Evolutionary conservation across 2,888 invertebrate species (phyloP).

Genomic region (Dorcus parallelipipedus): DNA sequence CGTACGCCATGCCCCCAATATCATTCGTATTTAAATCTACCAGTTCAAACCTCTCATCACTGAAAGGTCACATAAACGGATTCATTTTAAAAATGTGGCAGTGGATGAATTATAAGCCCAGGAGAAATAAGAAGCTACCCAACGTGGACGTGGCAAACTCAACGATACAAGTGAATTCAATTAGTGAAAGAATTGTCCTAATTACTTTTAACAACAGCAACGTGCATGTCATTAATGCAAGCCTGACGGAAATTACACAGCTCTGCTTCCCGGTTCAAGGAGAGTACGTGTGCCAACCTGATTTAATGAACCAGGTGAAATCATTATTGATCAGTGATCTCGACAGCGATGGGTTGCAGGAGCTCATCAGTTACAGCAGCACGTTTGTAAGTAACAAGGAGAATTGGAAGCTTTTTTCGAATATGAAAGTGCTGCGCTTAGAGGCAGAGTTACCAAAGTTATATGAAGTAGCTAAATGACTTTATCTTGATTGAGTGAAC

Average conservation of each 20-base stretch:
- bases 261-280: constrained; percentile 57
- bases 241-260: constrained; percentile 73
- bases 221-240: constrained; percentile 72
- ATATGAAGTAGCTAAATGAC: constrained; percentile 52
- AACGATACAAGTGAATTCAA: constrained; percentile 18
- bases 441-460: constrained; percentile 71
- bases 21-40: constrained; percentile 60
- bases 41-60: constrained; percentile 35
- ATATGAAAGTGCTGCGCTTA: constrained; percentile 65
- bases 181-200: constrained; percentile 65
- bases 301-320: constrained; percentile 67
- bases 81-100: constrained; percentile 83
- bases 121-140: constrained; percentile 4
- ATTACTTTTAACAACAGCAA: constrained; percentile 74
- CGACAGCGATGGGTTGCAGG: constrained; percentile 72
- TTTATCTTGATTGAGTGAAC: neutral
- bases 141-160: constrained; percentile 6
- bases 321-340: constrained; percentile 72
- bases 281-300: constrained; percentile 65
- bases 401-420: constrained; percentile 63
- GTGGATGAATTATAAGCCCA: constrained; percentile 54
- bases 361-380: constrained; percentile 74
- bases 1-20: constrained; percentile 71
- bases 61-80: constrained; percentile 61
- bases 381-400: constrained; percentile 50